Conservation (phyloP, 2,888 invertebrate genomes). For the Thymelicus lineola region DNA sequence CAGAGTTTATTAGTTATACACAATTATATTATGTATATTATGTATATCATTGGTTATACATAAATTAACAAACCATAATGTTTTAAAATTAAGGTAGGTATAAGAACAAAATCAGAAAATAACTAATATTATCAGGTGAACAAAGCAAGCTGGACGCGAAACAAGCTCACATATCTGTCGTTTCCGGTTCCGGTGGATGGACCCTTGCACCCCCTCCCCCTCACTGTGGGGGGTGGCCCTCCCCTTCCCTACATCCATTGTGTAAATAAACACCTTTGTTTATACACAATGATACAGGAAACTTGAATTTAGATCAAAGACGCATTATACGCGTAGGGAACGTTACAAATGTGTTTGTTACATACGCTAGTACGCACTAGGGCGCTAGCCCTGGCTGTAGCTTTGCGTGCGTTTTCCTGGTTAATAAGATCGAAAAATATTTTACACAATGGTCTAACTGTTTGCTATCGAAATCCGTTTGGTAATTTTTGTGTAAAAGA, state of each 20-base stretch:
- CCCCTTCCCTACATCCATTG: slow-evolving; percentile 7
- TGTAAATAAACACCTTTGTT: slow-evolving; percentile 26
- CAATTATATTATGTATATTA: too few species aligned
- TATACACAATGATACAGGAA: slow-evolving; percentile 25
- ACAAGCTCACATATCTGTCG: slow-evolving; percentile 31
- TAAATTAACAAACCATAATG: too few species aligned
- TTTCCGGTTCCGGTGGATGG: slow-evolving; percentile 29
- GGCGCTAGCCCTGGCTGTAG: too few species aligned
- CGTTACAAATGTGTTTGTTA: too few species aligned
- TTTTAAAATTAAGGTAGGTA: neutral
- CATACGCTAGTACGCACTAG: too few species aligned
- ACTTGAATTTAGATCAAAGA: slow-evolving; percentile 21
- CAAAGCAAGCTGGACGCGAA: slow-evolving; percentile 24
- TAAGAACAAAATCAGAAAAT: neutral
- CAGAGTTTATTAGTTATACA: too few species aligned
- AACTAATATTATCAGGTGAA: slow-evolving; percentile 25
- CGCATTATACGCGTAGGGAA: neutral
- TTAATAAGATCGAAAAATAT: too few species aligned
- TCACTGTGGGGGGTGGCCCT: neutral
- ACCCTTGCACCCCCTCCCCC: neutral
- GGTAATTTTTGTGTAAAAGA: too few species aligned
- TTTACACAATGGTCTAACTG: too few species aligned
- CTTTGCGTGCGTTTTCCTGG: too few species aligned
- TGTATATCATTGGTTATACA: too few species aligned
- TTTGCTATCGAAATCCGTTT: too few species aligned